These are phyloP conservation scores for Pseudococcus jackbeardsleyi DNA, from an alignment of 2,888 invertebrate species.

Conservation along the genomic window DNA sequence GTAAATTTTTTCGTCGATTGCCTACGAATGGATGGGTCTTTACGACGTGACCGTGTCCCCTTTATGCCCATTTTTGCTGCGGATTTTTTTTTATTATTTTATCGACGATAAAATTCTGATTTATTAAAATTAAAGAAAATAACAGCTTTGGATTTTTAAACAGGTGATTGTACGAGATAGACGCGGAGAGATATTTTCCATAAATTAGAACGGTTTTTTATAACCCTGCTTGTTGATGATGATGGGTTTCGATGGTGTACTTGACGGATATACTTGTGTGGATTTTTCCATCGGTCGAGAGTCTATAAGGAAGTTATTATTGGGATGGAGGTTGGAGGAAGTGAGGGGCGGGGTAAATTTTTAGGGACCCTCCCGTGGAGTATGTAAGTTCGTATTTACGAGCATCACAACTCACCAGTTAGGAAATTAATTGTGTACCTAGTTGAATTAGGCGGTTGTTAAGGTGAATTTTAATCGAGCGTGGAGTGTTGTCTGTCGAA, in stretches of 20 bases:
- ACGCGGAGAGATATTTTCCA: conserved; percentile 14
- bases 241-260: neutral
- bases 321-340: neutral
- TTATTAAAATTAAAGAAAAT: conserved; percentile 31
- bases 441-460: neutral
- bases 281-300: neutral
- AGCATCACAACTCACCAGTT: neutral
- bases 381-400: neutral
- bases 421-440: neutral
- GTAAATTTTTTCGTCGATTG: conserved; percentile 21
- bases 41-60: conserved; percentile 18
- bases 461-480: neutral
- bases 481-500: neutral
- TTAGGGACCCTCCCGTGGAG: neutral
- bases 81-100: neutral
- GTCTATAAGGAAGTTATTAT: conserved; percentile 25
- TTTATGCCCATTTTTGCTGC: neutral
- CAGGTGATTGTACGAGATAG: conserved; percentile 19
- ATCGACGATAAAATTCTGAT: conserved; percentile 40
- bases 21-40: neutral
- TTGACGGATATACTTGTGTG: neutral
- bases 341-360: neutral
- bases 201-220: conserved; percentile 47
- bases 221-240: conserved; percentile 25
- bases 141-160: neutral